Evolutionary conservation across 2,113 vertebrate species (phyloP).

Genomic region (Noturus placidus): DNA sequence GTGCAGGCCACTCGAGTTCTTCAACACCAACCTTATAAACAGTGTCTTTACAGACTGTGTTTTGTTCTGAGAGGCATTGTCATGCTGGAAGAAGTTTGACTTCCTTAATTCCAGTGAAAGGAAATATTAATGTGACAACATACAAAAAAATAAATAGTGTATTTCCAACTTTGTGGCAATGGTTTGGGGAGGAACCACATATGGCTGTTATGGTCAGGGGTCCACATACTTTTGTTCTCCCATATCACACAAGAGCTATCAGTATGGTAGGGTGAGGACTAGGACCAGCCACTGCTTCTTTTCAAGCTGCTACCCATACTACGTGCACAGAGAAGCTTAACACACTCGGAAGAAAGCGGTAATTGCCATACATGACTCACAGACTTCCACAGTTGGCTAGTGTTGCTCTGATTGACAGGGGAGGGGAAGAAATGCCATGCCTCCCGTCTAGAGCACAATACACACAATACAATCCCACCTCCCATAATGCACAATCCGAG

Average conservation of each 20-base stretch:
- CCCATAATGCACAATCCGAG: no score
- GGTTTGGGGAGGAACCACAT: not conserved
- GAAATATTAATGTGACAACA: not conserved
- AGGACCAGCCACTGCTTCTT: not conserved
- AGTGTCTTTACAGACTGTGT: not conserved
- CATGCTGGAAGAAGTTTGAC: not conserved
- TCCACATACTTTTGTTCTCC: not conserved
- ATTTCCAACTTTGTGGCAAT: not conserved
- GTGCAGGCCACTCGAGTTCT: not conserved
- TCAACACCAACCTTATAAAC: not conserved
- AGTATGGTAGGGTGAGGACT: not conserved
- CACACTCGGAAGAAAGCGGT: not conserved
- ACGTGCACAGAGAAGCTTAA: not conserved
- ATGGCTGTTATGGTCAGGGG: not conserved
- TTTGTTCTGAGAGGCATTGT: not conserved
- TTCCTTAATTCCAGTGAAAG: not conserved
- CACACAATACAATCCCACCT: no score
- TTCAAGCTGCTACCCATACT: not conserved
- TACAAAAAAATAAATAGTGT: not conserved
- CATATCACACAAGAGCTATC: not conserved
- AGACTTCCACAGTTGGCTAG: not conserved
- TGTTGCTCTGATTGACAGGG: not conserved
- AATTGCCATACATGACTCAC: not conserved
- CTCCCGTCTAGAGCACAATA: not conserved
- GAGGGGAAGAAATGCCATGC: not conserved